Conservation (phyloP, 2,797 vertebrate genomes). For the Hypotaenidia philippensis region DNA sequence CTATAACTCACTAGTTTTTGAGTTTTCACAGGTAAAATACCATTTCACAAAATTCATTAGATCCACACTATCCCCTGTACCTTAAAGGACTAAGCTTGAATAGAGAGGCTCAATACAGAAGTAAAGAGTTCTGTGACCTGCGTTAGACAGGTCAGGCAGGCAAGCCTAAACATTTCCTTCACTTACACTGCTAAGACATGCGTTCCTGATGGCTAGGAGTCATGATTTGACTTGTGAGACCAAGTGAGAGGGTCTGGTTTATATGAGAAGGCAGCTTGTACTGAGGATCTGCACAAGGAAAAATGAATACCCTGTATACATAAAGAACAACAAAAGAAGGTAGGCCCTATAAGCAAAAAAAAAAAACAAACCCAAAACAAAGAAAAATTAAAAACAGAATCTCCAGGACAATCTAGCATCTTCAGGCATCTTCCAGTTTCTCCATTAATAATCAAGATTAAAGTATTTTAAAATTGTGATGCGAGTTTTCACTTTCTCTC, state of each 20-base stretch:
- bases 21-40: neutral
- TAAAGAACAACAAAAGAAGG: slow-evolving; percentile 22
- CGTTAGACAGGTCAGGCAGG: neutral
- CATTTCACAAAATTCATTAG: slow-evolving; percentile 3
- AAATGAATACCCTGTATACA: slow-evolving; percentile 32
- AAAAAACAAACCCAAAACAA: neutral
- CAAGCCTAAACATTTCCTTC: slow-evolving; percentile 29
- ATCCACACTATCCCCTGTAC: neutral
- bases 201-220: slow-evolving; percentile 18
- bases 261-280: slow-evolving; percentile 20
- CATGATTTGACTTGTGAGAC: neutral
- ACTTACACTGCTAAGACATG: slow-evolving; percentile 13
- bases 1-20: neutral
- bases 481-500: slow-evolving; percentile 60
- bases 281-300: slow-evolving; percentile 3
- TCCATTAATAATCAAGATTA: slow-evolving; percentile 62
- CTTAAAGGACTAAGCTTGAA: slow-evolving; percentile 27
- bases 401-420: slow-evolving; percentile 49
- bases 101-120: neutral
- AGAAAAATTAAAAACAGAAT: neutral
- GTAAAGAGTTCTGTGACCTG: slow-evolving; percentile 3
- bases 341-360: neutral
- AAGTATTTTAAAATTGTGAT: slow-evolving; percentile 43
- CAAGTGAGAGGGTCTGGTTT: neutral
- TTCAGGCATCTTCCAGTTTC: slow-evolving; percentile 54